A percentile compares a stretch with the other conserved stretches of the same genome.
Evolutionary conservation across 2,797 vertebrate species (phyloP).

Genomic region (Pseudomugil tenellus): DNA sequence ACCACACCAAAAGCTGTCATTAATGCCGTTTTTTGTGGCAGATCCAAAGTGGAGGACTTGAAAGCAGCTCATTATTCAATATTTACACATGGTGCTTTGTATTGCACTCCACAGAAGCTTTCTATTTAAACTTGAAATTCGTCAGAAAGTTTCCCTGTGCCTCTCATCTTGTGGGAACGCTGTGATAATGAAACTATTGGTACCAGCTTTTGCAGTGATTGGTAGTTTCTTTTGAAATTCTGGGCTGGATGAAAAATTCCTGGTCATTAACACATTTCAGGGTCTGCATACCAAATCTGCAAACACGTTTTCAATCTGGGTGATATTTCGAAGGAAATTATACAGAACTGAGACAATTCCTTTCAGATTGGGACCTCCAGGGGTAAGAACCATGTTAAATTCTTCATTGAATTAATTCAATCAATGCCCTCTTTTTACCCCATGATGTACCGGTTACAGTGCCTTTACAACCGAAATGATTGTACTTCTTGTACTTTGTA

Average conservation of each 20-base stretch:
- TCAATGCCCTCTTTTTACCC: not conserved
- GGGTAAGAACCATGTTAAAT: slow-evolving; percentile 18
- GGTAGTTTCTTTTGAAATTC: slow-evolving; percentile 62
- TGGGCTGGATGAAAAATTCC: slow-evolving; percentile 37
- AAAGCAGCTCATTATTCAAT: slow-evolving; percentile 81
- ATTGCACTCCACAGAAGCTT: slow-evolving; percentile 79
- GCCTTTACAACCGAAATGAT: no score
- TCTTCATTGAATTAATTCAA: slow-evolving; percentile 16
- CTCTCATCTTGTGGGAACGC: slow-evolving; percentile 73
- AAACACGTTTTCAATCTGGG: slow-evolving; percentile 44
- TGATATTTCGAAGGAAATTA: slow-evolving; percentile 42
- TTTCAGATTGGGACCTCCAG: slow-evolving; percentile 40
- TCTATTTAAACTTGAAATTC: slow-evolving; percentile 79
- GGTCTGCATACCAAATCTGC: slow-evolving; percentile 40
- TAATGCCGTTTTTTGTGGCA: slow-evolving; percentile 63
- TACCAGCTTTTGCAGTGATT: slow-evolving; percentile 53
- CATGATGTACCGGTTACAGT: no score
- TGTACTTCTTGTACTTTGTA: no score
- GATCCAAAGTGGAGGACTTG: slow-evolving; percentile 75
- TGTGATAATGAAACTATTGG: slow-evolving; percentile 61
- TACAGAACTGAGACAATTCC: slow-evolving; percentile 31
- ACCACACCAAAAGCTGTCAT: slow-evolving; percentile 83
- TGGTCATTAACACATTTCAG: slow-evolving; percentile 56
- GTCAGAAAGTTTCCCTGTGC: slow-evolving; percentile 59
- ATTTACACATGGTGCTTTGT: slow-evolving; percentile 82